These are phyloP conservation scores for Cotesia glomerata DNA, from an alignment of 1,140 invertebrate species.

Conservation along the genomic window DNA sequence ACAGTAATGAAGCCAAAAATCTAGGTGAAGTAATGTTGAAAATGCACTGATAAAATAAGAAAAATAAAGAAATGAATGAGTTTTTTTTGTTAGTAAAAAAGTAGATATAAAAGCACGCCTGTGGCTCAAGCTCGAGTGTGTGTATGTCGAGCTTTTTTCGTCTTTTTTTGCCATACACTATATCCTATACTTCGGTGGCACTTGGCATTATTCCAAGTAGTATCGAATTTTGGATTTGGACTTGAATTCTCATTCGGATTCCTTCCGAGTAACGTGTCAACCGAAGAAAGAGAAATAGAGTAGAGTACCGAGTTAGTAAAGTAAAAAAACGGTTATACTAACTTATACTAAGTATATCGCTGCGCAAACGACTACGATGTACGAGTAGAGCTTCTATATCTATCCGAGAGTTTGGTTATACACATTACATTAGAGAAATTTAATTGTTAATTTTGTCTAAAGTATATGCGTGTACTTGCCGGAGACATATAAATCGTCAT, in stretches of 20 bases:
- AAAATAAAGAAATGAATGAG: neutral
- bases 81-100: neutral
- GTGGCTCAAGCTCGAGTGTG: slow-evolving; percentile 14
- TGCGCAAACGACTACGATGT: neutral
- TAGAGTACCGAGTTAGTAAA: neutral
- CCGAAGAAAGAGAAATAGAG: neutral
- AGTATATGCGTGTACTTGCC: neutral
- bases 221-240: slow-evolving; percentile 44
- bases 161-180: neutral
- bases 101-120: slow-evolving; percentile 24
- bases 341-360: slow-evolving; percentile 2
- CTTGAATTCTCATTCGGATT: slow-evolving; percentile 44
- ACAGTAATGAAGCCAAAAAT: neutral
- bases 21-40: neutral
- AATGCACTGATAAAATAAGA: no score
- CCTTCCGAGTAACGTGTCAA: slow-evolving; percentile 29
- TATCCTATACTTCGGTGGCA: slow-evolving; percentile 38
- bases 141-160: neutral
- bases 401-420: no score
- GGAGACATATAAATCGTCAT: slow-evolving; percentile 16
- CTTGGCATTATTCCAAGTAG: slow-evolving; percentile 48
- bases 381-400: neutral
- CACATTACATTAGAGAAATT: slow-evolving; percentile 21
- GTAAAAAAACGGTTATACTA: slow-evolving; percentile 3
- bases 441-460: slow-evolving; percentile 26